phyloP scores from a whole-genome alignment of 2,888 invertebrate species.

The Drosophila lutescens region DNA sequence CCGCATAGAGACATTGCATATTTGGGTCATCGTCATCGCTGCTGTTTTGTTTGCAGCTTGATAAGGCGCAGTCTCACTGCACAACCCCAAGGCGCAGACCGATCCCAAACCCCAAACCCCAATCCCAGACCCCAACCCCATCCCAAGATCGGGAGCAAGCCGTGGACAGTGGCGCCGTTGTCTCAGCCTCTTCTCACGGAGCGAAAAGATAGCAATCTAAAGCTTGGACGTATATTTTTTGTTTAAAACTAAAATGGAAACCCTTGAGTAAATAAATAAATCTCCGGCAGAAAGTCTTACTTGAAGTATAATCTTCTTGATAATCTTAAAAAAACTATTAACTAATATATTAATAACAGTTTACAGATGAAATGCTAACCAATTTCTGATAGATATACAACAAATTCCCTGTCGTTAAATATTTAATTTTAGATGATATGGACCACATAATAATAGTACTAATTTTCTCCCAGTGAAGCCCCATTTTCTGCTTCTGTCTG shows the following conservation, averaged over 20 bases:
- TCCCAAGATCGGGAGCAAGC: conserved; percentile 16
- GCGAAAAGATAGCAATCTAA: neutral
- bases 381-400: too few species aligned
- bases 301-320: too few species aligned
- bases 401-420: too few species aligned
- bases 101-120: neutral
- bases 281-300: too few species aligned
- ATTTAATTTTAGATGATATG: neutral
- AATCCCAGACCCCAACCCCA: neutral
- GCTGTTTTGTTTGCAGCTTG: conserved; percentile 48
- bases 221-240: neutral
- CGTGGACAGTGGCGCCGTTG: conserved; percentile 54
- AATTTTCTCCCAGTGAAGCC: neutral
- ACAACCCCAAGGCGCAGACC: conserved; percentile 11
- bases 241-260: too few species aligned
- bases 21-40: conserved; percentile 60
- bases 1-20: conserved; percentile 40
- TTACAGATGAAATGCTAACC: too few species aligned
- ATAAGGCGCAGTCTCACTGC: conserved; percentile 49
- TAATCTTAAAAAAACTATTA: too few species aligned
- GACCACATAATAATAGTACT: neutral
- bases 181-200: neutral
- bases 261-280: too few species aligned
- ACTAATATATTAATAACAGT: too few species aligned
- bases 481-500: neutral